Base-by-base conservation (phyloP, 1,140 invertebrate genomes). In the Euwallacea fornicatus region DNA sequence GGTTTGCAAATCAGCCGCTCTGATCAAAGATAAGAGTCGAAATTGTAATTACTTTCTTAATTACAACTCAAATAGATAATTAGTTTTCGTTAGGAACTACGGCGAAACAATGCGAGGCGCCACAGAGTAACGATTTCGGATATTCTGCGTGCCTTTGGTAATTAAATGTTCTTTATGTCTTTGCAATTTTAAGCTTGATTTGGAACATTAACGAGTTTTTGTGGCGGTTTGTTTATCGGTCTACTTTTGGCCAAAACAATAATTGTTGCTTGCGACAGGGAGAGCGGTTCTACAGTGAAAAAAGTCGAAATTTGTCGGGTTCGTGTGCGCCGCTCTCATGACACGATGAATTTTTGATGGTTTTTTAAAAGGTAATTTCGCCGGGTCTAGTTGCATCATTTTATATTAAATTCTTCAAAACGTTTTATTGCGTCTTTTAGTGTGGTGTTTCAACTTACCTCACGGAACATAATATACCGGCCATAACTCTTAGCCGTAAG, bases 21-120 rank as follows among this genome's bases (percentile, higher is more conserved):
- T 71, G 73, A 74, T 74, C 59, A 61, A 65, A 74, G 73, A 74
- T 72, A 74, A 74, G 21, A 33, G 66, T 69, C 56, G 66, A 72
- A 74, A 71, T 66, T 74, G 73, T 74, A 74, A 74, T 74, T 74
- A 74, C 69, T 74, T 74, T 69, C 66, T 56, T 72, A 67, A 74
- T 74, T 72, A 64, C 67, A 72, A 66, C 58, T 71, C 60, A 72
- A 72, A 66, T 62, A 71, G 66, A 74, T 74, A 74, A 72, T 74
- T 70, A 72, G 73, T 63, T 69, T 69, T 68, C 60, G 56, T 41
- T 55, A 55, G 50, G 58, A 64, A 43, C 7, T 54, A 42, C 33
- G 42, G 7, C 53, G 42, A 68, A 54, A 58, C 55, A 56, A 58
- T 50, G 66, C 58, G 44, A 68, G 47, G 42, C 7, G 16, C 7